Percentiles rank a stretch among this genome's conserved stretches.
These are phyloP conservation scores for Osmerus eperlanus DNA, from an alignment of 2,113 vertebrate genomes.

Conservation along the genomic window DNA sequence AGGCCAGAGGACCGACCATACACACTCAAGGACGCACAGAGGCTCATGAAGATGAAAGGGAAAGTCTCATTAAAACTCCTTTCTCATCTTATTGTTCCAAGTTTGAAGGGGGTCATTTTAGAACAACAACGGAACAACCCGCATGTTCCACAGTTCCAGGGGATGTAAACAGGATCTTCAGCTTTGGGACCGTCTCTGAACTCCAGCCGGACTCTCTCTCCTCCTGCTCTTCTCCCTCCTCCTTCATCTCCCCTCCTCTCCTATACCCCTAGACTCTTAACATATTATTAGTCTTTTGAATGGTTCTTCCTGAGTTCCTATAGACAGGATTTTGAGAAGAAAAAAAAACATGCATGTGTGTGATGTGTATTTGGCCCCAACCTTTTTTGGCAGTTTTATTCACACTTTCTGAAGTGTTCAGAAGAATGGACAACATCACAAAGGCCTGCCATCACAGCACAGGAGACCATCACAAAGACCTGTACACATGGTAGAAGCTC, in stretches of 20 bases:
- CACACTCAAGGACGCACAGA: not conserved
- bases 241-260: slow-evolving; percentile 13
- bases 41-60: slow-evolving; percentile 14
- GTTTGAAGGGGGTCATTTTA: slow-evolving; percentile 29
- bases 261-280: slow-evolving; percentile 22
- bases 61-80: slow-evolving; percentile 17
- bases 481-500: too few species aligned
- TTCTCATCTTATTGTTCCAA: slow-evolving; percentile 39
- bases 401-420: not conserved
- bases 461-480: too few species aligned
- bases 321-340: not conserved
- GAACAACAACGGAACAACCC: slow-evolving; percentile 34
- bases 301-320: not conserved
- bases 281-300: not conserved
- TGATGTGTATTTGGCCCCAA: not conserved
- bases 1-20: not conserved
- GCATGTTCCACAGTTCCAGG: slow-evolving; percentile 6
- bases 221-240: slow-evolving; percentile 43
- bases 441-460: too few species aligned
- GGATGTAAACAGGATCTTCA: slow-evolving; percentile 61
- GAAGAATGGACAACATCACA: too few species aligned
- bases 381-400: not conserved
- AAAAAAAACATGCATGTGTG: not conserved
- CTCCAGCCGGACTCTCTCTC: slow-evolving; percentile 10
- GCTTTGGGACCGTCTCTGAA: slow-evolving; percentile 43